Evolutionary conservation across 2,888 invertebrate genomes (phyloP), one percentile per base, ranked within the genome.

Genomic region (Sinodicranocentrus sp.): DNA sequence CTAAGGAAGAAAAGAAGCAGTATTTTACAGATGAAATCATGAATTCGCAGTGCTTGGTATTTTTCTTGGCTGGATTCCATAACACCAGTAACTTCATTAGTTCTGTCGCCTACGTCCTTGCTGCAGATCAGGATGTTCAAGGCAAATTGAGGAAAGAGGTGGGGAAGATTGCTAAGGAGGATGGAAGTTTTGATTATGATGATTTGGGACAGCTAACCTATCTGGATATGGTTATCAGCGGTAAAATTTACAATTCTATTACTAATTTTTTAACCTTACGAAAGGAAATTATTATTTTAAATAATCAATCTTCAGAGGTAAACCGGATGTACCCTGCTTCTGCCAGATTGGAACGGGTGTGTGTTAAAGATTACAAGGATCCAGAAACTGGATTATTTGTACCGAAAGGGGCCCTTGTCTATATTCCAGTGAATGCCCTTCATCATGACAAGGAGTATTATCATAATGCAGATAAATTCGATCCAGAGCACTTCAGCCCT

Each of bases 341-440:
- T 1, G n/a, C 2, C 2, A 0, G 89, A 3, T 21, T 89, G 0
- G 91, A 91, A 54, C 88, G 91, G 17, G 19, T 89, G 0, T 91
- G 90, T 52, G 87, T 85, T 1, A 89, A 89, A 33, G 88, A 89
- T 0, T 91, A 90, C 44, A 57, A 73, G 88, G 90, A 84, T 2
- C 71, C 84, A 0, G 73, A 71, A 1, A 76, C 79, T 2, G 73
- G 82, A 2, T 10, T 79, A 2, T 43, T 71, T 17, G 28, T 86
- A 1, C 86, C 84, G 15, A 78, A 77, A 10, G 82, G 68, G 13
- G 44, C 63, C 0, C 10, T 70, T 0, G 75, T 86, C 3, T 75
- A 10, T 0, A 68, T 84, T 19, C 82, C 84, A 0, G 15, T 67
- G 0, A 23, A 33, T 19, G 28, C 54, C 5, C 13, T 86, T 65